Conservation (phyloP, 2,113 vertebrate species). For the Diphyllodes magnificus region DNA sequence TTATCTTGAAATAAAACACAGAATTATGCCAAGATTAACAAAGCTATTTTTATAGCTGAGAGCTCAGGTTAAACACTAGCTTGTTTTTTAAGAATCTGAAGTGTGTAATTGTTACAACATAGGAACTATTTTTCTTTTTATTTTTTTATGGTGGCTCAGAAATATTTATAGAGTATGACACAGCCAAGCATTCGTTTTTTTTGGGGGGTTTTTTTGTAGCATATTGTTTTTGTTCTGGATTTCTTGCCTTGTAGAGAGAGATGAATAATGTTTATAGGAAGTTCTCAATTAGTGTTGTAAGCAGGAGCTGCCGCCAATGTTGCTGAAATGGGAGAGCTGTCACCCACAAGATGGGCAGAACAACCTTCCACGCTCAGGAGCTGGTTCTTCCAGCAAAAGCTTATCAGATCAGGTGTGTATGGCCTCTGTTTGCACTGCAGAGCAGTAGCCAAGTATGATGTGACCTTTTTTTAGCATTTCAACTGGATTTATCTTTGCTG, state of each 20-base stretch:
- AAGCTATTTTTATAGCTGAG: background rate
- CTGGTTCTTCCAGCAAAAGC: background rate
- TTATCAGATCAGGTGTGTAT: background rate
- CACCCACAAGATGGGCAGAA: background rate
- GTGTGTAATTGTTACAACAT: background rate
- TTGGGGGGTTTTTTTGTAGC: background rate
- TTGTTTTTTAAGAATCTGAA: background rate
- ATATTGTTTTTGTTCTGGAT: constrained; percentile 1
- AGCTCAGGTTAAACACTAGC: background rate
- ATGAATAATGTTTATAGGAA: constrained; percentile 26
- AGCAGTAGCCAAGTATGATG: background rate
- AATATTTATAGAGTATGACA: constrained; percentile 31
- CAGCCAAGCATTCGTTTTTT: background rate
- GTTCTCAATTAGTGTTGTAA: background rate
- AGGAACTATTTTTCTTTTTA: background rate
- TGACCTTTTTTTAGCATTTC: background rate
- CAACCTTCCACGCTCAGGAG: background rate
- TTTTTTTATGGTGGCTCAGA: background rate
- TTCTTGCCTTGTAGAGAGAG: background rate
- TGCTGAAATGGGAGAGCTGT: background rate
- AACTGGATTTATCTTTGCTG: background rate
- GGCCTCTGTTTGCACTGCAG: background rate
- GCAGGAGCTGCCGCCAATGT: background rate
- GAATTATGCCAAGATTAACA: constrained; percentile 6
- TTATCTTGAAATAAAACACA: background rate